Evolutionary conservation across 37 sponge, comb jelly and placozoan genomes (phyloP).

Genomic region (Mnemiopsis leidyi): DNA sequence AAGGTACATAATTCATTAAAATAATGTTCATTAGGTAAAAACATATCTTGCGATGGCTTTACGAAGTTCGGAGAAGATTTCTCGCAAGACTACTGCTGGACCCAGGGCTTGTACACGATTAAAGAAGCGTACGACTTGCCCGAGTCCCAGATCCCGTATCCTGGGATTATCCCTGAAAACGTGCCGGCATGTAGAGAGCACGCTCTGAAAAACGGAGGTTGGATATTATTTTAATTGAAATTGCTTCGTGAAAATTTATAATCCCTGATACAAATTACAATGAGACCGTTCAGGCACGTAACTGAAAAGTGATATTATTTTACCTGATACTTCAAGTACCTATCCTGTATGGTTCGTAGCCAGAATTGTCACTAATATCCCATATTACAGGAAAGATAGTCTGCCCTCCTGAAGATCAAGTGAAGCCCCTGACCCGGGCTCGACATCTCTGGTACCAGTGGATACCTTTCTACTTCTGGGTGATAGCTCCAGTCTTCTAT

Average conservation of each 20-base stretch:
- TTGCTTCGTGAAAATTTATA: no score
- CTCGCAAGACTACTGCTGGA: conserved; percentile 65
- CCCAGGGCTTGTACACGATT: conserved; percentile 62
- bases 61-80: conserved; percentile 52
- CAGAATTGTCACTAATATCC: no score
- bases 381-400: conserved; percentile 35
- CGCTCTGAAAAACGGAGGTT: conserved; percentile 51
- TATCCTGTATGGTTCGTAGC: no score
- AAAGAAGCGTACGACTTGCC: conserved; percentile 59
- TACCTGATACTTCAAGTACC: no score
- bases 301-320: no score
- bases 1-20: no score
- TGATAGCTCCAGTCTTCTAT: conserved; percentile 59
- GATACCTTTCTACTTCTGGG: conserved; percentile 65
- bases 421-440: conserved; percentile 58
- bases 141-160: conserved; percentile 65
- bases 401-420: conserved; percentile 2
- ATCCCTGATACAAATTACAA: no score
- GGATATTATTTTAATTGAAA: no score
- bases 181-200: conserved; percentile 49
- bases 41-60: conserved; percentile 54
- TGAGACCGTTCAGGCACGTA: no score
- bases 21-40: conserved; percentile 11
- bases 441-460: conserved; percentile 63
- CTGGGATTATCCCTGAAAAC: conserved; percentile 56